Evolutionary conservation across 2,797 vertebrate species (phyloP), one percentile per base, ranked within the genome.

Genomic region (Intellagama lesueurii): DNA sequence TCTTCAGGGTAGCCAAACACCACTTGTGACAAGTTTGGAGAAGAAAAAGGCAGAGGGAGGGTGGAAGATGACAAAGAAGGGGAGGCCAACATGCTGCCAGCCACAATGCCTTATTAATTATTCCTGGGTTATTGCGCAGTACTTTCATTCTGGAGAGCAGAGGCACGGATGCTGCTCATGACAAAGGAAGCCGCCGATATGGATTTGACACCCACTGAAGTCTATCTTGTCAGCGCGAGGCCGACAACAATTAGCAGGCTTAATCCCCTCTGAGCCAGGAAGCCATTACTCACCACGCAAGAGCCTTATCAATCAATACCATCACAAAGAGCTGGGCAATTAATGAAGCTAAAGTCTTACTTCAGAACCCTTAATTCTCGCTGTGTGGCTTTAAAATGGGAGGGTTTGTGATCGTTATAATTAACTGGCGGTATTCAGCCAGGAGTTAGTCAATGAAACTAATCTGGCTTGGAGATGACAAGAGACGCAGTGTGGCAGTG

Each of bases 221-320:
- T 95, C 94, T 97, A 98, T 98, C 97, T 98, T 98, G 98, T 98
- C 98, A 97, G 96, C 95, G 97, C 96, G 95, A 96, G 96, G 96
- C 96, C 96, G 97, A 94, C 96, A 97, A 97, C 98, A 98, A 98
- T 99, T 98, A 98, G 97, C 96, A 96, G 89, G 97, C 97, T 95
- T 97, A 97, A 97, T 98, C 98, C 98, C 95, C 93, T 89, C 73
- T 94, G 97, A 97, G 97, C 97, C 91, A 19, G 96, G 97, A 95
- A 97, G 97, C 97, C 95, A 96, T 97, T 96, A 96, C 97, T 97
- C 96, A 97, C 96, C 95, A 94, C 92, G 96, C 93, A 90, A 96
- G 97, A 97, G 96, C 97, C 95, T 96, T 96, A 90, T 93, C 91
- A 94, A 98, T 99, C 98, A 97, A 98, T 98, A 97, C 96, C 97